Evolutionary conservation across 92 coral and sea anemone genomes (phyloP), one percentile per base, ranked within the genome.

Genomic region (Zoanthus solanderi): DNA sequence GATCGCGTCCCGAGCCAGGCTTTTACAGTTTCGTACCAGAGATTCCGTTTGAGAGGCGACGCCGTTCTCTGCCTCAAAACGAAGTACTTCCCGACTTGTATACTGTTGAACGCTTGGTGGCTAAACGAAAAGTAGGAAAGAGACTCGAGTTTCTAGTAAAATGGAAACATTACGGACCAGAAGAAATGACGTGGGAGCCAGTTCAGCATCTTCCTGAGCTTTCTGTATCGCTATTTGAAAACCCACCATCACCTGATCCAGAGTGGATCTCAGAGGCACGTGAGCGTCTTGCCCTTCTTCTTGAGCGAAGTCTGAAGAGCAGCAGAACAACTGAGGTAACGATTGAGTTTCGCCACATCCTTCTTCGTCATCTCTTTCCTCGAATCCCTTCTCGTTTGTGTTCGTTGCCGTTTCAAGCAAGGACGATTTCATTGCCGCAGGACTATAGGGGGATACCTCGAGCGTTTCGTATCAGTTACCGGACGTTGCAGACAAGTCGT

Each of bases 341-440:
- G 2, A n/a, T 78, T 44, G 84, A 52, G 23, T 30, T 78, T 60
- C 34, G 84, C 4, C 84, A 78, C 66, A 73, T 57, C 31, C 46
- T 58, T 4, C 1, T 81, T 4, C 76, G 87, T 10, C 72, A 37
- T 9, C 57, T 83, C 10, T 66, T 83, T 63, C 87, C 76, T 15
- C 5, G 69, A 75, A 13, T 88, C 10, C 63, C 63, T 56, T 56
- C 63, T 10, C 63, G 10, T 56, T 56, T 56, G 63, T 56, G 12
- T 56, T 56, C 63, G 63, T 5, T 14, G 14, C 66, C 77, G 44
- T 76, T 65, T 52, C 75, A 56, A 7, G 89, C 75, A 67, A 66
- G 53, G 71, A 84, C n/a, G 92, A 89, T 16, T 88, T 84, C 72
- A n/a, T 44, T 17, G 71, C 66, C 37, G 92, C 92, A 46, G 85